Evolutionary conservation across 2,797 vertebrate genomes (phyloP).

Genomic region (Chiloscyllium punctatum): DNA sequence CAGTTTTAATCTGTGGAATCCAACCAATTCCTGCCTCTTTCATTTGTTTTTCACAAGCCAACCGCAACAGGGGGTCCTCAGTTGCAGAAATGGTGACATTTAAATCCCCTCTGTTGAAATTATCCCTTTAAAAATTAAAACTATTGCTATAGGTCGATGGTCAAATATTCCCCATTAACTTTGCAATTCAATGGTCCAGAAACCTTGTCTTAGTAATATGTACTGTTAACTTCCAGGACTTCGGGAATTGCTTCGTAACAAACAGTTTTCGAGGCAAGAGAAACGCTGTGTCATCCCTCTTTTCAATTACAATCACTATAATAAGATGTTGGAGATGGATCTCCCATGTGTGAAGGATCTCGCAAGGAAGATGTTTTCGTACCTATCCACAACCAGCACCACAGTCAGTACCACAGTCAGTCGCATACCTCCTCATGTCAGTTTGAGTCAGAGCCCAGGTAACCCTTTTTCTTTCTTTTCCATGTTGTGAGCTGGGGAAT

Average conservation of each 20-base stretch:
- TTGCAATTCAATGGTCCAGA: background rate
- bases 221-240: constrained; percentile 32
- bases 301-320: background rate
- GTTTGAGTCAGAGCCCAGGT: background rate
- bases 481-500: background rate
- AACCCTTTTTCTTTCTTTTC: background rate
- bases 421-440: background rate
- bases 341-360: constrained; percentile 28
- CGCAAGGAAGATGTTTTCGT: background rate
- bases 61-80: background rate
- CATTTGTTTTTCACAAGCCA: background rate
- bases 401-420: constrained; percentile 7
- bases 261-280: background rate
- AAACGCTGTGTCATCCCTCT: background rate
- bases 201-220: constrained; percentile 4
- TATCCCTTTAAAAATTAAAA: background rate
- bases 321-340: background rate
- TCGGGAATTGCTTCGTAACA: background rate
- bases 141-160: too few relatives aligned
- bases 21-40: background rate
- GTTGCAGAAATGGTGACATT: background rate
- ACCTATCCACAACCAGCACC: background rate
- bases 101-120: background rate
- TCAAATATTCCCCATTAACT: background rate
- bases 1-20: background rate